Conservation (phyloP, 2,113 vertebrate species). For the Sturnira hondurensis region DNA sequence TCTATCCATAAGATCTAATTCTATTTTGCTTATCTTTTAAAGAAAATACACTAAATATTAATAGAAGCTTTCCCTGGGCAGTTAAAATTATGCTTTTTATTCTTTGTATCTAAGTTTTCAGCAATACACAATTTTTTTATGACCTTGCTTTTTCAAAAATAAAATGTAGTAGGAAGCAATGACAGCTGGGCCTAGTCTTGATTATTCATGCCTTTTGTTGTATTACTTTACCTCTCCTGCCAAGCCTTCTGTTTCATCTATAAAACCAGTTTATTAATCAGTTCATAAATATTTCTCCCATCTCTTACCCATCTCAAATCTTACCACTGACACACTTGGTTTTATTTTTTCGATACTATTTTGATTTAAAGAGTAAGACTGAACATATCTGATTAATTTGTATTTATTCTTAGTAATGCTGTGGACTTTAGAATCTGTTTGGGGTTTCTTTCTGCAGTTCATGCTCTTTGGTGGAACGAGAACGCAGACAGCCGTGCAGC, state of each 20-base stretch:
- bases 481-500: slow-evolving; percentile 86
- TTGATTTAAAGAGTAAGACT: not conserved
- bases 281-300: not conserved
- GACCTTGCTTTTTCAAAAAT: not conserved
- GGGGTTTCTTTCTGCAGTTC: slow-evolving; percentile 82
- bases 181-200: not conserved
- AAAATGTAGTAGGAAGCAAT: not conserved
- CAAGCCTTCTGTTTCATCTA: not conserved
- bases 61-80: not conserved
- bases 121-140: not conserved
- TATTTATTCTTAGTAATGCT: not conserved
- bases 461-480: slow-evolving; percentile 91
- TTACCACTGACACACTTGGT: not conserved
- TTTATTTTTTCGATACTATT: not conserved
- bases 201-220: not conserved
- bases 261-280: not conserved
- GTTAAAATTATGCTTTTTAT: not conserved
- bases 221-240: not conserved
- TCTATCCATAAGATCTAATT: not conserved
- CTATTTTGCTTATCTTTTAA: not conserved
- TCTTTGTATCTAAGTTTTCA: not conserved
- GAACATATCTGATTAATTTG: not conserved
- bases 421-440: not conserved
- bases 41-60: not conserved
- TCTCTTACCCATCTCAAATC: not conserved